These are phyloP conservation scores for Pelusios castaneus DNA, from an alignment of 2,113 vertebrate genomes.

Conservation along the genomic window DNA sequence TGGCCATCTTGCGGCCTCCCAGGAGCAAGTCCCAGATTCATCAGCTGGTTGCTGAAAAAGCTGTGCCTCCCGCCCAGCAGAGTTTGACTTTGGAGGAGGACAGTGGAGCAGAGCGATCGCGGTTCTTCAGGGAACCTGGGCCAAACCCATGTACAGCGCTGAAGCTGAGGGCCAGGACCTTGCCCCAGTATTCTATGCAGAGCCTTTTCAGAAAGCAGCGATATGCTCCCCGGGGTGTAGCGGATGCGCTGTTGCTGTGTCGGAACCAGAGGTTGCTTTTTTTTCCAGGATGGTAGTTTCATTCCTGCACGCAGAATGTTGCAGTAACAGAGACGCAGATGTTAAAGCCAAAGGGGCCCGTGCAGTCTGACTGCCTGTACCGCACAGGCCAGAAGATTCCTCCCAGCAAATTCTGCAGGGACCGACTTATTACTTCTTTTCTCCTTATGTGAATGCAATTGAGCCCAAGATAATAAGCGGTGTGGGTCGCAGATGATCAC, in stretches of 20 bases:
- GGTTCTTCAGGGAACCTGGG: neutral
- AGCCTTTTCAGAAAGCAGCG: neutral
- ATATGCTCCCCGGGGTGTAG: neutral
- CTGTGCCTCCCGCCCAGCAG: neutral
- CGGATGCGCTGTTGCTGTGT: neutral
- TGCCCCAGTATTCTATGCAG: neutral
- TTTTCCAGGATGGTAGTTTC: neutral
- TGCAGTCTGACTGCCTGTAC: neutral
- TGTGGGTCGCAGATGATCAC: neutral
- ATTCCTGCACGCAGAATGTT: neutral
- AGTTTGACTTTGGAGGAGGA: neutral
- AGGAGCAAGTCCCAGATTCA: accelerated
- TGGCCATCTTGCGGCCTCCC: neutral
- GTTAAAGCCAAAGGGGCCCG: neutral
- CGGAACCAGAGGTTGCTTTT: neutral
- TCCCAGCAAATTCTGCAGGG: neutral
- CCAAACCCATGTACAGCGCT: no score
- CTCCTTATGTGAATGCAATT: neutral
- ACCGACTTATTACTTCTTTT: neutral
- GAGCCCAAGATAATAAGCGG: neutral
- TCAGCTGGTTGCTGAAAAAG: neutral
- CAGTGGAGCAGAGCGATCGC: neutral
- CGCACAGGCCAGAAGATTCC: neutral
- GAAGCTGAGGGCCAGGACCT: neutral
- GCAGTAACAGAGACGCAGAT: neutral